These are phyloP conservation scores for Orientallactaga bullata DNA, from an alignment of 2,113 vertebrate species.

Conservation along the genomic window DNA sequence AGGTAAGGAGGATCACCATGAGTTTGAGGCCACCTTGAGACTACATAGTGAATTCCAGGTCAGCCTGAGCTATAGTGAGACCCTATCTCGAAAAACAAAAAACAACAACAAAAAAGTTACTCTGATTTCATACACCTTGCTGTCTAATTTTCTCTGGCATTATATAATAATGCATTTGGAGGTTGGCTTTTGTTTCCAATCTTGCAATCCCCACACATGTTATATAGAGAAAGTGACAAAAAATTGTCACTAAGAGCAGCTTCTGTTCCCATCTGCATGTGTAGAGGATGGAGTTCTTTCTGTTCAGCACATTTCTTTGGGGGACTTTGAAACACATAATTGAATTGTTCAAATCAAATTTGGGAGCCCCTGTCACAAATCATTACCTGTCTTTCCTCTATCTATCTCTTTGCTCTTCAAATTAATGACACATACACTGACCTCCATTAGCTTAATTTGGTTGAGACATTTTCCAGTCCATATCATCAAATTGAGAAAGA, in stretches of 20 bases:
- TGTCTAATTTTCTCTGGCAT: neutral
- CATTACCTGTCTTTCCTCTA: conserved; percentile 89
- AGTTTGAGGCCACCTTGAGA: too few species aligned
- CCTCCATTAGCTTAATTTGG: conserved; percentile 85
- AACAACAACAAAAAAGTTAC: neutral
- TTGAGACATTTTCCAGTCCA: conserved; percentile 85
- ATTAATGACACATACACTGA: conserved; percentile 85
- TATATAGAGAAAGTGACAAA: conserved; percentile 79
- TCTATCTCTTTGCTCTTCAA: conserved; percentile 85
- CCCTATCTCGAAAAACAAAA: too few species aligned
- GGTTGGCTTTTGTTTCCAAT: conserved; percentile 83
- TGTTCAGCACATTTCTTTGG: conserved; percentile 89
- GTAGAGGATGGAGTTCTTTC: conserved; percentile 81
- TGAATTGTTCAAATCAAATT: conserved; percentile 91
- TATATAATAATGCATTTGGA: neutral
- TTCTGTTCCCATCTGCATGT: conserved; percentile 82
- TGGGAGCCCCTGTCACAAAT: conserved; percentile 88
- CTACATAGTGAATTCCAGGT: too few species aligned
- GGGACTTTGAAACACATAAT: conserved; percentile 88
- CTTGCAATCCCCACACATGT: conserved; percentile 80
- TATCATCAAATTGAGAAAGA: conserved; percentile 77
- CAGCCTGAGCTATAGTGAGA: too few species aligned
- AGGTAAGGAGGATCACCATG: too few species aligned
- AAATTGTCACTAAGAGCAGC: conserved; percentile 81
- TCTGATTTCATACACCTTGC: neutral